These are phyloP conservation scores for Zaprionus inermis DNA, from an alignment of 1,140 invertebrate species.

Conservation along the genomic window DNA sequence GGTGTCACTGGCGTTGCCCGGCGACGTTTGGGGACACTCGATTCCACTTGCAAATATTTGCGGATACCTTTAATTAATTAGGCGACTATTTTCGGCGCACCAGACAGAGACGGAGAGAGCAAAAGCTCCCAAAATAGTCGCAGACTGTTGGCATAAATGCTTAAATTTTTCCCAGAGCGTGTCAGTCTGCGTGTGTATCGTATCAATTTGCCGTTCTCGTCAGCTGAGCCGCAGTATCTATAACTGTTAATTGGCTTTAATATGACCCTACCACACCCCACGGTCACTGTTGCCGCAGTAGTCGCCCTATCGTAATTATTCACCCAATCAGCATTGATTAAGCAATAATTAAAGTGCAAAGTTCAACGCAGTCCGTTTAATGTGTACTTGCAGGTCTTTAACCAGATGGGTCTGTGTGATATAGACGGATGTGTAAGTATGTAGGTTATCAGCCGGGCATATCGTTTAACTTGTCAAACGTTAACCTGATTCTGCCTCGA, in stretches of 20 bases:
- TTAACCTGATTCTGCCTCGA: slow-evolving; percentile 1
- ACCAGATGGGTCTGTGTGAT: neutral
- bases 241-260: slow-evolving; percentile 1
- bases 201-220: slow-evolving; percentile 4
- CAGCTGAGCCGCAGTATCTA: neutral
- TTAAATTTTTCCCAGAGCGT: neutral
- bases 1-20: neutral
- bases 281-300: neutral
- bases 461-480: slow-evolving; percentile 11
- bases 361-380: slow-evolving; percentile 21
- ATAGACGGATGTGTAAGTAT: neutral
- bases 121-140: slow-evolving; percentile 13
- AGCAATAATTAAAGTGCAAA: slow-evolving; percentile 51
- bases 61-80: slow-evolving; percentile 8
- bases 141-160: slow-evolving; percentile 4
- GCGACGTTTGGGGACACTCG: neutral
- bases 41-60: slow-evolving; percentile 8
- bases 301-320: slow-evolving; percentile 34
- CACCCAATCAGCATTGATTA: slow-evolving; percentile 63
- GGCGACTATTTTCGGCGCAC: slow-evolving; percentile 10
- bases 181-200: neutral
- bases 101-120: neutral
- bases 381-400: neutral
- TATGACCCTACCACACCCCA: neutral
- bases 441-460: neutral